phyloP scores from a whole-genome alignment of 1,140 invertebrate genomes.

The Leptopilina boulardi region DNA sequence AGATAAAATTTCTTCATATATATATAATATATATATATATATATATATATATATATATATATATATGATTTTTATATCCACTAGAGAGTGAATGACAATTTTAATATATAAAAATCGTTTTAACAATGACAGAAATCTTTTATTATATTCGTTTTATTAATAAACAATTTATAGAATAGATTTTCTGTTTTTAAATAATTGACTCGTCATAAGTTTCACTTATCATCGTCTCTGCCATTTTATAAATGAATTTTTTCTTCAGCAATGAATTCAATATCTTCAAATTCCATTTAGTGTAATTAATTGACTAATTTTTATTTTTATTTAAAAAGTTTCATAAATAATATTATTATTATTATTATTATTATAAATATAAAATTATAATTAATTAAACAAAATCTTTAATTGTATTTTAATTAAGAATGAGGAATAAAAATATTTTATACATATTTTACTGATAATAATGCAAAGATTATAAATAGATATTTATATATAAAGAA shows the following conservation, averaged over 20 bases:
- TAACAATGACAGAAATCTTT: background rate
- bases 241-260: background rate
- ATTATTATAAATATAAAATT: too few relatives aligned
- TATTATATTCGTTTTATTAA: background rate
- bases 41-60: too few relatives aligned
- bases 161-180: conserved; percentile 19
- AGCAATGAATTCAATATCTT: background rate
- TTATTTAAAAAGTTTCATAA: too few relatives aligned
- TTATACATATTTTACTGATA: background rate
- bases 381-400: too few relatives aligned
- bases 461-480: background rate
- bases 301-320: background rate
- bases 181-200: conserved; percentile 17
- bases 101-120: background rate
- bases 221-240: background rate
- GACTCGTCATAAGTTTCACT: background rate
- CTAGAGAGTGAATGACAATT: background rate
- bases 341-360: too few relatives aligned
- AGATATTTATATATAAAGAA: background rate
- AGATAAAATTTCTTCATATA: conserved; percentile 14
- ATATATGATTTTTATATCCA: background rate
- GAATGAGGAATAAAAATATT: background rate
- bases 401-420: background rate
- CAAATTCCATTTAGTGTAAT: background rate
- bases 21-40: background rate